Evolutionary conservation across 2,797 vertebrate genomes (phyloP).

Genomic region (Denticeps clupeoides): DNA sequence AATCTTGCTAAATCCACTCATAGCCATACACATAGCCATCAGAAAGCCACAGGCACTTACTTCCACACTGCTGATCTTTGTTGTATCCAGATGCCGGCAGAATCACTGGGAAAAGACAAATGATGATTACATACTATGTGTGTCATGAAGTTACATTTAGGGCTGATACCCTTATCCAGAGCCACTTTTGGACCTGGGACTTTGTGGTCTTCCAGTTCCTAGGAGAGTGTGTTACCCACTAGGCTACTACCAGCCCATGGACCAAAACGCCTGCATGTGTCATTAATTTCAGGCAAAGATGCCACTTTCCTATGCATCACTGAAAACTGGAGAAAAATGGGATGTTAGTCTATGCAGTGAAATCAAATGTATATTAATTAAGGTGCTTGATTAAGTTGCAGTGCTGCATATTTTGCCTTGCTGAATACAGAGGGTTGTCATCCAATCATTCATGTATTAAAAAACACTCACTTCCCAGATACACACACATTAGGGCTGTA

Average conservation of each 20-base stretch:
- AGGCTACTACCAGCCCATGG: background rate
- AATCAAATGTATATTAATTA: slow-evolving; percentile 57
- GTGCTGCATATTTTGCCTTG: slow-evolving; percentile 30
- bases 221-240: slow-evolving; percentile 1
- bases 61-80: slow-evolving; percentile 78
- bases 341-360: slow-evolving; percentile 46
- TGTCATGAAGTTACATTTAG: too few relatives aligned
- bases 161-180: too few relatives aligned
- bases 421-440: background rate
- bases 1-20: too few relatives aligned
- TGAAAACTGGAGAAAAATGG: slow-evolving; percentile 43
- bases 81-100: slow-evolving; percentile 91
- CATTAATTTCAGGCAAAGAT: slow-evolving; percentile 32
- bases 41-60: too few relatives aligned
- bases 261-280: slow-evolving; percentile 16
- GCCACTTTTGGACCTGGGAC: too few relatives aligned
- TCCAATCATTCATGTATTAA: background rate
- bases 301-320: slow-evolving; percentile 14
- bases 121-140: too few relatives aligned
- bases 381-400: slow-evolving; percentile 39
- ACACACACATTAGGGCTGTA: too few relatives aligned
- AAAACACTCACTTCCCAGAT: background rate
- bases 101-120: slow-evolving; percentile 71
- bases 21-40: too few relatives aligned
- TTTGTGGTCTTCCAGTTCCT: too few relatives aligned